Percentiles rank a stretch among this genome's conserved stretches.
Evolutionary conservation across 2,113 vertebrate genomes (phyloP).

Genomic region (Chaenocephalus aceratus): DNA sequence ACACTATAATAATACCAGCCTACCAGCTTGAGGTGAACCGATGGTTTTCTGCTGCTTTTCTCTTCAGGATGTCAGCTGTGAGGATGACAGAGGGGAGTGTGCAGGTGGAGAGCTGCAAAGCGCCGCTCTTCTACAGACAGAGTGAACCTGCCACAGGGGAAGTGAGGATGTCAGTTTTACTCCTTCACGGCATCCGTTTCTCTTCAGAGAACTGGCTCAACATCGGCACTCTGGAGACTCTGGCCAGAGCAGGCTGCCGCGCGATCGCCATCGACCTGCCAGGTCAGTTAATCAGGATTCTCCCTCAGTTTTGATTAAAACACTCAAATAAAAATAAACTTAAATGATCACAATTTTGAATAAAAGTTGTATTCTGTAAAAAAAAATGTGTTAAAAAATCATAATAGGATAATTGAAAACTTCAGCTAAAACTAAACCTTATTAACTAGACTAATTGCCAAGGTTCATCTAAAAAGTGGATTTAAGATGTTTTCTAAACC

Average conservation of each 20-base stretch:
- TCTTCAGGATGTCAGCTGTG: conserved; percentile 83
- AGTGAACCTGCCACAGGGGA: conserved; percentile 72
- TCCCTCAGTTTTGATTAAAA: too few relatives aligned
- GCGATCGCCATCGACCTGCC: conserved; percentile 94
- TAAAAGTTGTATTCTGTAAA: too few relatives aligned
- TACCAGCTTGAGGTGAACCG: background rate
- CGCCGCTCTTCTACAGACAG: conserved; percentile 90
- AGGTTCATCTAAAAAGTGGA: too few relatives aligned
- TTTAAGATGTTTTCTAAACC: too few relatives aligned
- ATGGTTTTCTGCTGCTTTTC: background rate
- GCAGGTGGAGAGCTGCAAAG: conserved; percentile 81
- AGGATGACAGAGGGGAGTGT: conserved; percentile 79
- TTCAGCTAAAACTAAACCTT: too few relatives aligned
- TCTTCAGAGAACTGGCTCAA: conserved; percentile 93
- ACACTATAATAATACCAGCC: too few relatives aligned
- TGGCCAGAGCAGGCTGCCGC: conserved; percentile 89
- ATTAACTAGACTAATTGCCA: too few relatives aligned
- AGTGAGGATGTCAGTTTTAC: conserved; percentile 82
- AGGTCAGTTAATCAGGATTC: conserved; percentile 78
- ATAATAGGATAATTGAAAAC: too few relatives aligned
- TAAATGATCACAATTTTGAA: too few relatives aligned
- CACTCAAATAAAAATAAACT: too few relatives aligned
- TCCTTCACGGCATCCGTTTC: conserved; percentile 95
- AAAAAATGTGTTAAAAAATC: too few relatives aligned
- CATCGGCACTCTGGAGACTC: conserved; percentile 85